Percentiles rank a stretch among this genome's conserved stretches.
Evolutionary conservation across 2,888 invertebrate species (phyloP).

Genomic region (Ypsolopha scabrella): DNA sequence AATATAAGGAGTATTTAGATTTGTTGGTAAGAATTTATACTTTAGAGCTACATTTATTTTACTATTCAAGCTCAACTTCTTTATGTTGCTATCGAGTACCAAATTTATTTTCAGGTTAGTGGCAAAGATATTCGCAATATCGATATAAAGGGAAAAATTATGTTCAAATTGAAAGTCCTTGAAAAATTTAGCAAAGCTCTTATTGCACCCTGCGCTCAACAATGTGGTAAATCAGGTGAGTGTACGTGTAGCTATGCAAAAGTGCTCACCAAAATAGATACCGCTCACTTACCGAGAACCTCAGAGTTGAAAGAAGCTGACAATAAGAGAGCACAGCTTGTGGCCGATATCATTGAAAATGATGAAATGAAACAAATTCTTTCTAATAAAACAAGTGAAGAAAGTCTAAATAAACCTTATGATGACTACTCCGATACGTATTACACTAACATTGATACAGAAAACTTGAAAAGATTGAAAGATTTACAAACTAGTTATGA

Average conservation of each 20-base stretch:
- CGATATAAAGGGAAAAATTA: conserved; percentile 54
- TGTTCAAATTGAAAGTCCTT: conserved; percentile 52
- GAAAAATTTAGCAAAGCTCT: conserved; percentile 56
- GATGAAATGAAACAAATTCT: conserved; percentile 57
- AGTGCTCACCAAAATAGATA: conserved; percentile 26
- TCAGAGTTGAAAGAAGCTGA: conserved; percentile 24
- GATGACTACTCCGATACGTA: conserved; percentile 23
- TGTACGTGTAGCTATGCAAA: conserved; percentile 45
- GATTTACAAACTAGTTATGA: conserved; percentile 47
- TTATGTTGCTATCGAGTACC: not conserved
- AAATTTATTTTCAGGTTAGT: conserved; percentile 26
- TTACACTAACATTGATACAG: conserved; percentile 28
- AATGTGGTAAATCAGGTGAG: conserved; percentile 14
- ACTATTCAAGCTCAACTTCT: not conserved
- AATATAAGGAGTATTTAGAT: conserved; percentile 49
- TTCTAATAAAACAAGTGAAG: conserved; percentile 27
- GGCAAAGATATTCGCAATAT: conserved; percentile 46
- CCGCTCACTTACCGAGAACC: conserved; percentile 16
- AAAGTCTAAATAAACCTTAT: conserved; percentile 17
- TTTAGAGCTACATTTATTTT: not conserved
- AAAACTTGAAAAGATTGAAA: conserved; percentile 47
- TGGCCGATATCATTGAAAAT: conserved; percentile 56
- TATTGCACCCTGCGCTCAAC: conserved; percentile 49
- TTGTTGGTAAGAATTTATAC: conserved; percentile 30
- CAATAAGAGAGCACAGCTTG: conserved; percentile 46